Evolutionary conservation across 2,888 invertebrate genomes (phyloP), one percentile per base, ranked within the genome.

Genomic region (Netelia inedita): DNA sequence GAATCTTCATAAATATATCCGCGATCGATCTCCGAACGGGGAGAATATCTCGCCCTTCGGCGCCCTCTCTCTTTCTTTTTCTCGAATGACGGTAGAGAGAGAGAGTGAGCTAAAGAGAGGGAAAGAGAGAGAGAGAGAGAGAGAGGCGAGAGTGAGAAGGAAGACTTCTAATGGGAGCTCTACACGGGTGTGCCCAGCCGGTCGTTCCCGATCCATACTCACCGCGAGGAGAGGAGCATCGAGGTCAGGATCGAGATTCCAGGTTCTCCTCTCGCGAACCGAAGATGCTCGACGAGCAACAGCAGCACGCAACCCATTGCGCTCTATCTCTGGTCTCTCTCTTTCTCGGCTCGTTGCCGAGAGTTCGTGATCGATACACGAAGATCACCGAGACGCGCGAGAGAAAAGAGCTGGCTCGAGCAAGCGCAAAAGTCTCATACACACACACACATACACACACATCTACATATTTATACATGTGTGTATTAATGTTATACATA

Each of bases 1-100:
- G 85, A 92, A 92, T 92, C 92, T 92, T 92, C 90, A 91, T 92
- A 91, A 92, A 92, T 91, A 91, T 91, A 91, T 74, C 78, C 71
- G 61, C 66, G 79, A 85, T 85, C 82, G 74, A 85, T 85, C 79
- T 79, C 35, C 90, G 86, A 89, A 86, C 87, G 86, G 86, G 86
- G 46, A 35, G 23, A 10, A 57, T 66, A 85, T 87, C 79, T 75
- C 79, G 57, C 82, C 55, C 81, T 66, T 79, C 65, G 79, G 71
- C 41, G 21, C 65, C 59, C 76, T 80, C 79, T 65, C 41, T 21
- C 76, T 1, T 10, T 69, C 63, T 68, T 61, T 79, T 59, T 83
- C 23, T 66, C 16, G 59, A 41, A 73, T 41, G 68, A 41, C 55
- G 53, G 21, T 61, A 9, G 59, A 66, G 19, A 63, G 23, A 74